These are phyloP conservation scores for Aphodius granarius DNA, from an alignment of 2,888 invertebrate genomes.

Conservation along the genomic window DNA sequence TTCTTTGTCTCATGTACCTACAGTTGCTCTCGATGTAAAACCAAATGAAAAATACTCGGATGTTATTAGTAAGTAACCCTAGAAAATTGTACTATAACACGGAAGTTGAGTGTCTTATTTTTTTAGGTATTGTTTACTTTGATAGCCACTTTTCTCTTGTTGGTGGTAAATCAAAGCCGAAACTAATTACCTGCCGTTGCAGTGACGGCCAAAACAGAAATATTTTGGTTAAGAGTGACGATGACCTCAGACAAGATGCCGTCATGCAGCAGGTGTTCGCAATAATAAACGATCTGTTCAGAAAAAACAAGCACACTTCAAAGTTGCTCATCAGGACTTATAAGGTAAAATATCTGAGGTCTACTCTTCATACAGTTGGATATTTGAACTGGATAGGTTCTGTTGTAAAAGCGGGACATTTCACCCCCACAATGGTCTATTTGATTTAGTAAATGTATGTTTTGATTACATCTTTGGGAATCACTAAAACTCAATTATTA, in stretches of 20 bases:
- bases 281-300: conserved; percentile 82
- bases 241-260: conserved; percentile 94
- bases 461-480: too few species aligned
- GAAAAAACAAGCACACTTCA: conserved; percentile 68
- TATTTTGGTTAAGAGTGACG: conserved; percentile 87
- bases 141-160: conserved; percentile 67
- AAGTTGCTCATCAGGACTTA: conserved; percentile 85
- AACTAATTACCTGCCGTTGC: conserved; percentile 76
- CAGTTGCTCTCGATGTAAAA: conserved; percentile 65
- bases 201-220: conserved; percentile 74
- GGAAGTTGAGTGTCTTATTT: conserved; percentile 7
- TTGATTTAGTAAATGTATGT: too few species aligned
- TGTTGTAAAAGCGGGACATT: too few species aligned
- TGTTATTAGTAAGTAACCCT: conserved; percentile 61
- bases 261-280: conserved; percentile 98
- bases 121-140: conserved; percentile 67
- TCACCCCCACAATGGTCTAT: too few species aligned
- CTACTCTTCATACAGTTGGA: too few species aligned
- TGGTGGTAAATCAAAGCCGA: conserved; percentile 88
- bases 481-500: too few species aligned
- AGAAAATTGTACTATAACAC: not conserved
- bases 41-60: conserved; percentile 64
- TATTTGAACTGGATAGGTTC: too few species aligned
- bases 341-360: conserved; percentile 72
- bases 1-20: conserved; percentile 60